Evolutionary conservation across 2,113 vertebrate genomes (phyloP).

Genomic region (Dascyllus trimaculatus): DNA sequence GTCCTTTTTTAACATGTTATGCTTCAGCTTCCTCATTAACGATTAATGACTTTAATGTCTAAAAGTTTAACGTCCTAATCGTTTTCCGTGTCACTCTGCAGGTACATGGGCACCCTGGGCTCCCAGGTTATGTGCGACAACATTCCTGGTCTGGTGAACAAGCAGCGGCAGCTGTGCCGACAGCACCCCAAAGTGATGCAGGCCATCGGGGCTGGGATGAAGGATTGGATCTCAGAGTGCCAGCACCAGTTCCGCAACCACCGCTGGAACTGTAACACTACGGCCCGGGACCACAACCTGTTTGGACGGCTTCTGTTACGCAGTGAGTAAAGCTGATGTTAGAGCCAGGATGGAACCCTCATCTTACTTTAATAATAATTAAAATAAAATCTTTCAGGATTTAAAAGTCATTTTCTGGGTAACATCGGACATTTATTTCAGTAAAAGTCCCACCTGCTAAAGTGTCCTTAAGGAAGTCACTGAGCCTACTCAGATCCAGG

Average conservation of each 20-base stretch:
- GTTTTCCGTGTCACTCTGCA: neutral
- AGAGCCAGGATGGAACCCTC: neutral
- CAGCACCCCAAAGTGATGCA: constrained; percentile 93
- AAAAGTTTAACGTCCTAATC: no score
- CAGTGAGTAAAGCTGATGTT: constrained; percentile 84
- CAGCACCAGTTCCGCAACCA: constrained; percentile 96
- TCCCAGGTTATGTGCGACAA: constrained; percentile 97
- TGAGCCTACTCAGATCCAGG: no score
- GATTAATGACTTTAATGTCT: no score
- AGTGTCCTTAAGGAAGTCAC: no score
- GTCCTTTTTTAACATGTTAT: no score
- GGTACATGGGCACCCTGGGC: constrained; percentile 92
- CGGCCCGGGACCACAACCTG: constrained; percentile 90
- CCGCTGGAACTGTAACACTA: constrained; percentile 95
- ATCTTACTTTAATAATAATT: no score
- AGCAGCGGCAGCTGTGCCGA: constrained; percentile 94
- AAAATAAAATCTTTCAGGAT: no score
- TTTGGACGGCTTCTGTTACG: constrained; percentile 91
- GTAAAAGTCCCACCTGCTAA: no score
- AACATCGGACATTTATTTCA: no score
- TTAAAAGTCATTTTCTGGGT: no score
- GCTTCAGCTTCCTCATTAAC: no score
- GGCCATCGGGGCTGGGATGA: constrained; percentile 90
- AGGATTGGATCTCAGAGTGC: constrained; percentile 94
- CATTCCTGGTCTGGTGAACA: constrained; percentile 93